Base-by-base conservation (phyloP, 2,888 invertebrate species). In the Thera obeliscata region DNA sequence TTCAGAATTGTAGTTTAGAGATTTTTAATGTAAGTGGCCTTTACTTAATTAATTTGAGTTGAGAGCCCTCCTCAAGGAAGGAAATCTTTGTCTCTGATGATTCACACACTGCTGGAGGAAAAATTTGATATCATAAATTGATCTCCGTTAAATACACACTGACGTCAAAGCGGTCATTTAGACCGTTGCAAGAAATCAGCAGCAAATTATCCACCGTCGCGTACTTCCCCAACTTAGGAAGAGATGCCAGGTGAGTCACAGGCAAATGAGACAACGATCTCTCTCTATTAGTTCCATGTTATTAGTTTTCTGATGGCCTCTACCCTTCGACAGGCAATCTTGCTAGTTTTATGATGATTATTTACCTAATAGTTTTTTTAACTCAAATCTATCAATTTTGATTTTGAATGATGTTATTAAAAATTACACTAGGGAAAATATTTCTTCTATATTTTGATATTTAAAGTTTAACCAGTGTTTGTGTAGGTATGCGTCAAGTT, bases 191-290 rank as follows among this genome's bases (percentile, higher is more conserved):
- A 84, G 84, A 85, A 84, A 76, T 71, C 76, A 75, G 78, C 72
- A 72, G 76, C 72, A 80, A 83, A 87, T 87, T 84, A 82, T 78
- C 76, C 68, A 78, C 76, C 71, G 78, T 75, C 71, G 78, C 87
- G 91, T 91, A 89, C 75, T 91, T 91, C 87, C 90, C 92, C 87
- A 87, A 84, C 81, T 71, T 76, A 69, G 72, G 76, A 67, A 76
- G 77, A 84, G 83, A 86, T 83, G 80, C 77, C 75, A 74, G 81
- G 79, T 91, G 89, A 91, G 85, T 91, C 91, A 92, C 81, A 46
- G 56, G 8, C 55, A 60, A 41, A 57, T 54, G 38, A 41, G 48
- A 3, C 38, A 60, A 48, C 9, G 3, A 46, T 52, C n/a, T 12
- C 46, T 38, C 11, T 54, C 22, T 49, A 50, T 35, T 46, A 4